These are phyloP conservation scores for Brachirus orientalis DNA, from an alignment of 2,113 vertebrate genomes.

Conservation along the genomic window DNA sequence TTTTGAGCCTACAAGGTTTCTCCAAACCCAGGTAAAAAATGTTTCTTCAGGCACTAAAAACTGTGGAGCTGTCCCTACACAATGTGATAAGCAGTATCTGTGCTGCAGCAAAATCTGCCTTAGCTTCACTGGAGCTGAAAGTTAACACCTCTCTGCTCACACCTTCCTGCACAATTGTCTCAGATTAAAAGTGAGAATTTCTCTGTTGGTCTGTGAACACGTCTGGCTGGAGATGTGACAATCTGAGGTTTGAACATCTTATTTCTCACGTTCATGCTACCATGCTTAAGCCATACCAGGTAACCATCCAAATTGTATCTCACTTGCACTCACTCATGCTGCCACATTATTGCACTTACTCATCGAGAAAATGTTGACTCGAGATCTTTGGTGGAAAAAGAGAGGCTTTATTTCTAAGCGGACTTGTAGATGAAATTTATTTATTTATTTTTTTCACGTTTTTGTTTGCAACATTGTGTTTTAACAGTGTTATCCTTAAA, in stretches of 20 bases:
- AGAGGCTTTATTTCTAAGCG: background rate
- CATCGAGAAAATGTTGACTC: slow-evolving; percentile 15
- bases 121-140: slow-evolving; percentile 47
- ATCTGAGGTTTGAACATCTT: slow-evolving; percentile 44
- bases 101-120: slow-evolving; percentile 53
- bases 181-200: slow-evolving; percentile 51
- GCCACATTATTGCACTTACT: slow-evolving; percentile 24
- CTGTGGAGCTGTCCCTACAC: slow-evolving; percentile 32
- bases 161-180: slow-evolving; percentile 61
- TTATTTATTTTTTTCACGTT: background rate
- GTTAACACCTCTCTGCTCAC: slow-evolving; percentile 41
- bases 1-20: slow-evolving; percentile 14
- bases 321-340: slow-evolving; percentile 17
- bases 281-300: slow-evolving; percentile 24
- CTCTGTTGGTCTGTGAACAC: slow-evolving; percentile 12
- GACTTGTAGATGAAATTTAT: slow-evolving; percentile 3
- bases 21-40: slow-evolving; percentile 19
- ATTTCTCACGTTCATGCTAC: slow-evolving; percentile 40
- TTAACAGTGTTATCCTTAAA: background rate
- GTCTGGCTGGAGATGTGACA: slow-evolving; percentile 60
- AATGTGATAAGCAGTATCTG: slow-evolving; percentile 45
- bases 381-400: background rate
- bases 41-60: slow-evolving; percentile 42
- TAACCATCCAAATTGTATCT: slow-evolving; percentile 37
- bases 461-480: background rate